Base-by-base conservation (phyloP, 2,888 invertebrate species). In the Trilocha varians region DNA sequence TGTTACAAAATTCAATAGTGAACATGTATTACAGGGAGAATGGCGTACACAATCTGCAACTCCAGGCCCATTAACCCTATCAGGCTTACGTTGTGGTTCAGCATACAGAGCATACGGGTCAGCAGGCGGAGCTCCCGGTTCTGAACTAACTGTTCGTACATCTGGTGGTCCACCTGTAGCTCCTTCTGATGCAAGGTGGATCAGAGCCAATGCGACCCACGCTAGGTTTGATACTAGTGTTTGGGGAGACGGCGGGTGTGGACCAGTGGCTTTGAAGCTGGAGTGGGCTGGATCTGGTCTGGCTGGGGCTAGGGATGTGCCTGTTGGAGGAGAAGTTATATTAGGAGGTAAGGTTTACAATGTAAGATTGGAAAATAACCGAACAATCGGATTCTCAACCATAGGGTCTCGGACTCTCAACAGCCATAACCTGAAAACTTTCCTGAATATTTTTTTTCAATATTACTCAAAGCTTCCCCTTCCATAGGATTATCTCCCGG, bases 181-280 rank as follows among this genome's bases (percentile, higher is more conserved):
- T 16, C 94, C 95, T 0, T 88, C 90, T 46, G 92, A 93, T 62
- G 89, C 90, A 16, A 91, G 94, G 57, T 90, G 96, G 67, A 88
- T 96, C 44, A 84, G 89, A 46, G 89, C 93, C 1, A 97, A 96
- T 70, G 88, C 93, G 5, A 93, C 95, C 0, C 93, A 92, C 48
- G 91, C 94, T 9, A 90, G 91, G 52, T 88, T 97, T 42, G 92
- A 93, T 65, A 88, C 96, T 38, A 89, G 89, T 47, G 88, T 91
- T 33, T 97, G 96, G 96, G 91, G 91, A 45, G 92, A 92, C 63
- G 93, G 94, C 1, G 95, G 95, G 9, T 97, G 97, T 74, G 90
- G 93, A 0, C 92, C 97, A 46, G 89, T 90, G 39, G 91, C 93
- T 48, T 91, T 94, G 69, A 91, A 93, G 39, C 88, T 96, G 14